Conservation (phyloP, 2,113 vertebrate genomes). For the Caranx ignobilis region DNA sequence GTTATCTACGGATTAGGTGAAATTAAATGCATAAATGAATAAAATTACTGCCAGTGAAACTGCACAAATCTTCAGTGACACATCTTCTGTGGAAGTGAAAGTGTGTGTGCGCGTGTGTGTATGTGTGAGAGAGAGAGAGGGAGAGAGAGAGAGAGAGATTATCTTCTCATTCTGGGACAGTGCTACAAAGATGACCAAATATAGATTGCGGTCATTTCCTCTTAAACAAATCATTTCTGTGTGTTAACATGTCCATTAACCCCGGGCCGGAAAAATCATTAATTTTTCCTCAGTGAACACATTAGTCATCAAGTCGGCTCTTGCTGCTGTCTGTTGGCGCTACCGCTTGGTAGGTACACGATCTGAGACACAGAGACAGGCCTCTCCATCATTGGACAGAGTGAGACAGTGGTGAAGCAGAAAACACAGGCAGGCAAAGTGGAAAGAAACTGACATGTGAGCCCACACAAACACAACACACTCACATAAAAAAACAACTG, state of each 20-base stretch:
- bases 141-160: too few relatives aligned
- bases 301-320: conserved; percentile 93
- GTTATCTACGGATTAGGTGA: conserved; percentile 67
- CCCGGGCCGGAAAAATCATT: conserved; percentile 92
- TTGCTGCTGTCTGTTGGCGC: conserved; percentile 85
- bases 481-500: conserved; percentile 63
- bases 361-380: conserved; percentile 26
- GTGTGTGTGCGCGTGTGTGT: too few relatives aligned
- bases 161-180: conserved; percentile 41
- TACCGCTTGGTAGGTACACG: conserved; percentile 50
- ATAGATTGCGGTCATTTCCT: conserved; percentile 96
- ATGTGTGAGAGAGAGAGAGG: too few relatives aligned
- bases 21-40: conserved; percentile 79
- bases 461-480: background rate
- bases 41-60: conserved; percentile 64
- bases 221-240: conserved; percentile 96
- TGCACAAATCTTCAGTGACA: conserved; percentile 43
- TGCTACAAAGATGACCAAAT: conserved; percentile 88
- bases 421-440: conserved; percentile 11
- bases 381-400: conserved; percentile 44
- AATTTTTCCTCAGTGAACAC: conserved; percentile 93
- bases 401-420: conserved; percentile 8
- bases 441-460: conserved; percentile 33
- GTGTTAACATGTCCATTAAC: conserved; percentile 97
- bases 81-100: conserved; percentile 8